Base-by-base conservation (phyloP, 2,797 vertebrate species). In the Macropodus opercularis region DNA sequence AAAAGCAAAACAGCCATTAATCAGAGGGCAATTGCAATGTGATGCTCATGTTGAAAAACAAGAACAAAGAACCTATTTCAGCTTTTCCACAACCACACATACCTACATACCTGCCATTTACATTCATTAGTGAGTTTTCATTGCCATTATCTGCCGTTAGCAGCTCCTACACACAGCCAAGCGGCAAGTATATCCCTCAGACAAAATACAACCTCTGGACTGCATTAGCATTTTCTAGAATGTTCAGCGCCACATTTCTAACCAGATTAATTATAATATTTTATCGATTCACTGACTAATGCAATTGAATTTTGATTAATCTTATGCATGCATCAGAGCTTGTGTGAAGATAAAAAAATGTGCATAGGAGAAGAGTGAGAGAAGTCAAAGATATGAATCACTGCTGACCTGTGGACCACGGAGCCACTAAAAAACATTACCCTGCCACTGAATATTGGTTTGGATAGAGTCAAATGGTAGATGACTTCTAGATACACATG, bases 401-500 rank as follows among this genome's bases (percentile, higher is more conserved):
- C 36, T 38, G 52, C 15, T 75, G 85, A 83, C 75, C 73, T 50
- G 53, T 67, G 65, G 49, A 85, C 70, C 82, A 71, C 31, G 66
- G 64, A 79, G 74, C 18, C 2, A 18, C 64, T 74, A 76, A 85
- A 80, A 70, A 79, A 80, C n/a, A 84, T 76, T 40, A 75, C 69
- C 48, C 63, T 24, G 53, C 65, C 35, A 63, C 41, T 81, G 72
- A 84, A 81, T 79, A 79, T 74, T 81, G 77, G 81, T 87, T 81
- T 70, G 85, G 87, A 84, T 75, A 50, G 64, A 68, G 47, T 55
- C 69, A 36, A 70, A 73, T 72, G 75, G 63, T 59, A 75, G 82
- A 83, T 79, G 55, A 70, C 43, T 61, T 66, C 52, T 36, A 42
- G 79, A 68, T 70, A 77, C 79, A 77, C 75, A 79, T 63, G 63